Evolutionary conservation across 2,888 invertebrate genomes (phyloP).

Genomic region (Sphinx pinastri): DNA sequence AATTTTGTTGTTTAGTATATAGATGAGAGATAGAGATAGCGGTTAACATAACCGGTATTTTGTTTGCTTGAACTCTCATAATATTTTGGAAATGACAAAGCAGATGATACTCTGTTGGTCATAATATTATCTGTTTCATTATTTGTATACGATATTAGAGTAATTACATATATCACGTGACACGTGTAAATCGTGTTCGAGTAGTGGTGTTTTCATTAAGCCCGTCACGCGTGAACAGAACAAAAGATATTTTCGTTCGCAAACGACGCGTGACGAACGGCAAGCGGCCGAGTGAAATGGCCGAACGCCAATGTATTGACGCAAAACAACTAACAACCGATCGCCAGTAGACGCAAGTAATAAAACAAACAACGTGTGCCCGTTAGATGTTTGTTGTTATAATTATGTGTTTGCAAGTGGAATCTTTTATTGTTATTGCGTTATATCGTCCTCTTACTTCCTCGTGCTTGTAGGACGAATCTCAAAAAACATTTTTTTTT

Average conservation of each 20-base stretch:
- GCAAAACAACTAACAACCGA: constrained; percentile 40
- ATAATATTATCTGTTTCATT: too few species aligned
- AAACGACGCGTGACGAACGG: constrained; percentile 23
- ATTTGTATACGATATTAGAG: background rate
- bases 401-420: background rate
- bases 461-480: too few species aligned
- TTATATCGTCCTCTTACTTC: too few species aligned
- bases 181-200: background rate
- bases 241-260: constrained; percentile 28
- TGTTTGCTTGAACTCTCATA: too few species aligned
- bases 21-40: too few species aligned
- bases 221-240: constrained; percentile 13
- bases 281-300: constrained; percentile 47
- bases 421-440: background rate
- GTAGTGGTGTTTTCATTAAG: background rate
- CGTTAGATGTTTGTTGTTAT: background rate
- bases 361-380: background rate
- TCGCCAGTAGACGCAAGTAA: background rate
- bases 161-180: background rate
- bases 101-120: too few species aligned
- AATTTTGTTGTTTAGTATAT: too few species aligned
- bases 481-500: too few species aligned
- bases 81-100: too few species aligned
- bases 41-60: too few species aligned
- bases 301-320: constrained; percentile 59